Percentiles rank a stretch among this genome's conserved stretches.
Conservation (phyloP, 1,140 invertebrate genomes). For the Caenorhabditis brenneri region DNA sequence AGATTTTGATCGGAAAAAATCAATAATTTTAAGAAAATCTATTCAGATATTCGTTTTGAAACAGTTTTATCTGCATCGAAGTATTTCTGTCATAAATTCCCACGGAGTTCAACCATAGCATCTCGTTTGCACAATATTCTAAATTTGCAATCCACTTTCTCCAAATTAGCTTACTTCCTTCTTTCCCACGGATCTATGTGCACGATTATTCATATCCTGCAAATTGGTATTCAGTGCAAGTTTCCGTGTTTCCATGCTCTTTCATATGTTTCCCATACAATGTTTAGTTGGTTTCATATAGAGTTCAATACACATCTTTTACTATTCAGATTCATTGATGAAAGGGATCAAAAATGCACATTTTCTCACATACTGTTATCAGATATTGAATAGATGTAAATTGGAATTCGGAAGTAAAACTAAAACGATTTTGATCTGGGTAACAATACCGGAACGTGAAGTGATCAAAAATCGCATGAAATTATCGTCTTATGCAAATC, state of each 20-base stretch:
- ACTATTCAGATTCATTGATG: neutral
- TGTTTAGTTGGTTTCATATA: neutral
- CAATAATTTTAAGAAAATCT: no score
- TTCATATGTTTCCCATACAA: neutral
- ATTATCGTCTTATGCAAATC: conserved; percentile 2
- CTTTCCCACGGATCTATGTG: neutral
- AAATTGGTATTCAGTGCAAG: neutral
- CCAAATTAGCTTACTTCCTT: neutral
- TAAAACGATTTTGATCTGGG: neutral
- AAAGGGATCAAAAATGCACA: neutral
- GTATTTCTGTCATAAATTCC: no score
- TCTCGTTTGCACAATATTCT: no score
- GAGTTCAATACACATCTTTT: neutral
- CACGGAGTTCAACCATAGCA: no score
- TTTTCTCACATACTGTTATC: neutral
- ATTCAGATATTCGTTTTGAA: no score
- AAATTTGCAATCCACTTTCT: neutral
- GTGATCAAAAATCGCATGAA: conserved; percentile 3
- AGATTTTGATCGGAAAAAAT: no score
- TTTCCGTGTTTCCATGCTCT: neutral
- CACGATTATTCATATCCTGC: neutral
- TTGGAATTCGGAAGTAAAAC: neutral
- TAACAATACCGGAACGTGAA: neutral
- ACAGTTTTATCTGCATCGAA: no score
- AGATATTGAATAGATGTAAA: neutral